Evolutionary conservation across 1,140 invertebrate species (phyloP).

Genomic region (Diorhabda elongata): DNA sequence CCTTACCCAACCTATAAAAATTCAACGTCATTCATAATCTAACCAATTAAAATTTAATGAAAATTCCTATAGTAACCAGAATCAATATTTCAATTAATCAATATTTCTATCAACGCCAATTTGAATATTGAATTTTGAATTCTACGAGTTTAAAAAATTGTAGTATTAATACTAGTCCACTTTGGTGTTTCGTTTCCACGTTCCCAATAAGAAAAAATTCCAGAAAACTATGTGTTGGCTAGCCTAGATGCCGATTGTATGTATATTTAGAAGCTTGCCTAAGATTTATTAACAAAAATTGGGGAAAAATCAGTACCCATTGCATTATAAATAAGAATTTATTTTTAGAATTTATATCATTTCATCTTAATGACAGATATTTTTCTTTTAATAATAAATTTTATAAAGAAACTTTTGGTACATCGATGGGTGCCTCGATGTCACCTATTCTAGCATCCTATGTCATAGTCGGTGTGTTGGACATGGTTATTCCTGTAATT

Average conservation of each 20-base stretch:
- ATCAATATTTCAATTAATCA: too few relatives aligned
- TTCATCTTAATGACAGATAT: neutral
- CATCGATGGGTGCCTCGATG: neutral
- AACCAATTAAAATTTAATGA: too few relatives aligned
- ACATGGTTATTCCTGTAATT: neutral
- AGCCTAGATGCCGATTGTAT: slow-evolving; percentile 3
- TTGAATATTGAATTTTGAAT: too few relatives aligned
- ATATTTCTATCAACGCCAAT: too few relatives aligned
- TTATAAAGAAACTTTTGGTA: neutral
- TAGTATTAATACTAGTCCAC: too few relatives aligned
- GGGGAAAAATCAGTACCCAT: neutral
- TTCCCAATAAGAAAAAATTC: neutral
- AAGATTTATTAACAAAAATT: neutral
- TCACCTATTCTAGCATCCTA: neutral
- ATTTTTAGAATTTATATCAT: too few relatives aligned
- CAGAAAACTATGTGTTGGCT: neutral
- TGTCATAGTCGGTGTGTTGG: neutral
- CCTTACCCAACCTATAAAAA: too few relatives aligned
- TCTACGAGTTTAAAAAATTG: too few relatives aligned
- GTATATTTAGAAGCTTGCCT: neutral
- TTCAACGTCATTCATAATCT: too few relatives aligned
- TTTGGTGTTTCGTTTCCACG: too few relatives aligned
- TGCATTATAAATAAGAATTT: neutral
- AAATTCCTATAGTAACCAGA: too few relatives aligned
- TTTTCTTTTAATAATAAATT: neutral